Base-by-base conservation (phyloP, 30 jellyfish, hydroid and myxozoan genomes). In the Hydractinia symbiolongicarpus region DNA sequence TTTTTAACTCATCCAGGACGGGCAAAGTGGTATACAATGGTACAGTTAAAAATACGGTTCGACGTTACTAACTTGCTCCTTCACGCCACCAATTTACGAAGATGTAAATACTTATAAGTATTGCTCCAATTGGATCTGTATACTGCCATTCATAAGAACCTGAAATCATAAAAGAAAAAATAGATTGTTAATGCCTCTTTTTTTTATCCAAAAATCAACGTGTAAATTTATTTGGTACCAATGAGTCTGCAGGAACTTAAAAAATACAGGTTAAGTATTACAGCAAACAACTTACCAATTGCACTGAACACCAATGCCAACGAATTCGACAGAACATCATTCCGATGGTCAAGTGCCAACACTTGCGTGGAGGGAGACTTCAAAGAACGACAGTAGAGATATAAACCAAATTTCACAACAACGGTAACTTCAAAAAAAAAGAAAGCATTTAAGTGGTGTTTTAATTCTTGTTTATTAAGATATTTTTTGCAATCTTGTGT, bases 71-170 rank as follows among this genome's bases (percentile, higher is more conserved):
- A 86, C 95, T 80, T 54, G 85, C 84, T 10, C 93, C 96, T 4
- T 86, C 83, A 44, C 55, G 62, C 91, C 89, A 82, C 96, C 96
- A 88, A 21, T 76, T 83, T 9, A 40, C 61, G 82, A 84, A 88
- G 6, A 88, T 82, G 79, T 88, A 88, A 51, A 83, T 56, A 30
- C 96, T 88, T 64, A 81, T 73, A 9, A 83, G 7, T 49, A 88
- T 82, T 4, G 95, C 96, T 11, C 89, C 93, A 58, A 88, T 72
- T 7, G 94, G 91, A 79, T 88, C 96, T 17, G 94, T 89, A 78
- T 88, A 88, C 53, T 55, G 15, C 96, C 96, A 88, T 40, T 54
- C 94, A 66, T 83, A 78, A 0, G 86, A 14, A 15, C 94, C 96
- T 88, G 21, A 55, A 80, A 54, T 11, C 53, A 20, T 67, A 17